Percentiles rank a stretch among this genome's conserved stretches.
phyloP scores from a whole-genome alignment of 2,113 vertebrate species.

The Cettia cetti region DNA sequence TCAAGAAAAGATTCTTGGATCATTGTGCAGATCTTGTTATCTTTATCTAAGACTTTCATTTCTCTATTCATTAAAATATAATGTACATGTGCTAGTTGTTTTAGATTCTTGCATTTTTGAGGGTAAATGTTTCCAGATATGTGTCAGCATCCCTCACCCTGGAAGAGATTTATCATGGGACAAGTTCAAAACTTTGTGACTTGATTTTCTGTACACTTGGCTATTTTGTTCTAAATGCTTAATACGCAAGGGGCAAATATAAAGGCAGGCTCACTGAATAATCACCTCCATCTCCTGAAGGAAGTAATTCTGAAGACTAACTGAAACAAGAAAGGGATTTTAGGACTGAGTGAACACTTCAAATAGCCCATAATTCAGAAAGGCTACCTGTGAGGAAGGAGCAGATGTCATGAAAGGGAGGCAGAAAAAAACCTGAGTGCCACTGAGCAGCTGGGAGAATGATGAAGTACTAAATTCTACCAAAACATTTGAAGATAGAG shows the following conservation, averaged over 20 bases:
- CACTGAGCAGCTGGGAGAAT: background rate
- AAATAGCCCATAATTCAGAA: background rate
- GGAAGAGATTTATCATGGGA: background rate
- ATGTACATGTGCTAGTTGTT: background rate
- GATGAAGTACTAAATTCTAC: background rate
- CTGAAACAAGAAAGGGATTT: background rate
- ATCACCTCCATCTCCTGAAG: background rate
- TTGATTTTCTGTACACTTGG: background rate
- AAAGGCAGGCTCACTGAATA: background rate
- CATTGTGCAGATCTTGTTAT: background rate
- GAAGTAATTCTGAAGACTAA: background rate
- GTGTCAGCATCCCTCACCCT: background rate
- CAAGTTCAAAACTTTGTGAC: background rate
- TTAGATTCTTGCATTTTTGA: background rate
- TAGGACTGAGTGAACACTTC: background rate
- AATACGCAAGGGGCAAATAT: background rate
- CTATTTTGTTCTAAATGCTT: background rate
- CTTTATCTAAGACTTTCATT: background rate
- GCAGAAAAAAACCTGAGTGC: background rate
- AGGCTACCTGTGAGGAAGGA: background rate
- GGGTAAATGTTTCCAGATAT: background rate
- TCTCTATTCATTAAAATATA: background rate
- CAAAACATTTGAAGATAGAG: background rate
- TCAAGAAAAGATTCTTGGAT: background rate
- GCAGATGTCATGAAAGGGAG: background rate